Percentiles rank a stretch among this genome's conserved stretches.
These are phyloP conservation scores for Masticophis lateralis DNA, from an alignment of 2,797 vertebrate genomes.

Conservation along the genomic window DNA sequence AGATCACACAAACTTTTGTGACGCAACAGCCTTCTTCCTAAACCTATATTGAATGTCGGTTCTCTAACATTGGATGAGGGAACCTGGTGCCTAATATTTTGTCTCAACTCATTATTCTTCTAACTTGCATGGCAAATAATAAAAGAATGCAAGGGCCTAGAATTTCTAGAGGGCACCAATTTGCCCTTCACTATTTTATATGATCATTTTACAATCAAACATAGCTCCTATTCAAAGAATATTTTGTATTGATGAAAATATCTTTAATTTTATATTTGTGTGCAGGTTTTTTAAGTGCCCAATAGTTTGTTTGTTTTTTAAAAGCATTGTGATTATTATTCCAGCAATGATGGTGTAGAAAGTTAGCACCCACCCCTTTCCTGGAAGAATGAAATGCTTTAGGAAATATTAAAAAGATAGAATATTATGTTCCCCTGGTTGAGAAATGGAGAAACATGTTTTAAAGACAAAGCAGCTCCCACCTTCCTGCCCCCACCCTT, in stretches of 20 bases:
- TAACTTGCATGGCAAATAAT: neutral
- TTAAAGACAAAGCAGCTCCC: no score
- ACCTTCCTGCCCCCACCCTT: no score
- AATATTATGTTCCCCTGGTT: no score
- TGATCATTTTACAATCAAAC: neutral
- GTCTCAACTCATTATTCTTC: neutral
- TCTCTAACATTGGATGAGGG: neutral
- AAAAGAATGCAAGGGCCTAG: neutral
- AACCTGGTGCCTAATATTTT: neutral
- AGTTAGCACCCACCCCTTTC: no score
- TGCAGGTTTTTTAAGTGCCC: neutral
- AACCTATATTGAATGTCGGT: neutral
- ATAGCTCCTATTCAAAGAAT: neutral
- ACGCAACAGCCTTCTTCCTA: neutral
- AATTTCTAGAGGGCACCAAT: neutral
- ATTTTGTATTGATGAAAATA: neutral
- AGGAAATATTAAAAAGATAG: no score
- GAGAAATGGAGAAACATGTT: no score
- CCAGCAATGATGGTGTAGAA: neutral
- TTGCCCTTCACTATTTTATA: neutral
- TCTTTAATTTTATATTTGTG: neutral
- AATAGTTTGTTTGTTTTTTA: neutral
- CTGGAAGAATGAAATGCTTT: no score
- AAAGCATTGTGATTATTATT: neutral
- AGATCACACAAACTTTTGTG: neutral